Evolutionary conservation across 92 coral and sea anemone species (phyloP).

Genomic region (Epizoanthus stellaris): DNA sequence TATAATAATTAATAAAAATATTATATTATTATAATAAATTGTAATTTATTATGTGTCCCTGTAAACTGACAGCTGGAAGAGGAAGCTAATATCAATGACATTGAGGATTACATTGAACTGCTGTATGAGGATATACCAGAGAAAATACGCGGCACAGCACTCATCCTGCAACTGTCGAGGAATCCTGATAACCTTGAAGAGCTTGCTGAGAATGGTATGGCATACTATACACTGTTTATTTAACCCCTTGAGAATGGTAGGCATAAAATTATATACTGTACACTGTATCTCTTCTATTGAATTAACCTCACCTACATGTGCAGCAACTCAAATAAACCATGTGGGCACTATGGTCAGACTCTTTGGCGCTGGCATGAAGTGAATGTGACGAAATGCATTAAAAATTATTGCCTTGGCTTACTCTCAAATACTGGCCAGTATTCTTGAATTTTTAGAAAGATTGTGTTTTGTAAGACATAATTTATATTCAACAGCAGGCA

Average conservation of each 20-base stretch:
- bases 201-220: slow-evolving; percentile 90
- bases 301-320: too few species aligned
- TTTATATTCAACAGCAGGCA: not conserved
- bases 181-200: slow-evolving; percentile 99
- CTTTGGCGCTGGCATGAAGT: too few species aligned
- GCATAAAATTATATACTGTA: not conserved
- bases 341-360: too few species aligned
- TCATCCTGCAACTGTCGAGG: slow-evolving; percentile 89
- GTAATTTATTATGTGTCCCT: not conserved
- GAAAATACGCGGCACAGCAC: slow-evolving; percentile 93
- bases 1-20: not conserved
- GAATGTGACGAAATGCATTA: too few species aligned
- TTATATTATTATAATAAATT: not conserved
- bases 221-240: not conserved
- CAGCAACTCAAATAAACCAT: too few species aligned
- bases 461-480: too few species aligned
- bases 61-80: slow-evolving; percentile 80
- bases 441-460: too few species aligned
- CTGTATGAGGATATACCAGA: slow-evolving; percentile 97
- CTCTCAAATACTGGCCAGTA: too few species aligned
- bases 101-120: slow-evolving; percentile 96
- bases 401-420: too few species aligned
- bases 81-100: slow-evolving; percentile 92
- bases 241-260: not conserved
- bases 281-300: too few species aligned